Evolutionary conservation across 2,888 invertebrate genomes (phyloP).

Genomic region (Hydroisotoma schaefferi): DNA sequence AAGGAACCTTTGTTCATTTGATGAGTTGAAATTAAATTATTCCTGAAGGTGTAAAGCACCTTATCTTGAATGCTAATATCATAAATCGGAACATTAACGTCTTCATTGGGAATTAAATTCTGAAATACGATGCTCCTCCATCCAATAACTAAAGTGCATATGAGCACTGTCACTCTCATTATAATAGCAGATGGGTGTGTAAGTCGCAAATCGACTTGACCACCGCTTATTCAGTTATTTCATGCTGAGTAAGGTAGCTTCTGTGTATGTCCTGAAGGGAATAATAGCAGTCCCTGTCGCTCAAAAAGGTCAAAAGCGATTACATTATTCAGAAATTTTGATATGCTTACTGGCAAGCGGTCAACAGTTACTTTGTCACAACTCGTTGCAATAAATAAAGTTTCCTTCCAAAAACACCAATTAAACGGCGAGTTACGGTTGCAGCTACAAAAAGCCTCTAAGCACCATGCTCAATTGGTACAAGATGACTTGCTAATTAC

Average conservation of each 20-base stretch:
- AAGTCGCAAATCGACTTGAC: too few species aligned
- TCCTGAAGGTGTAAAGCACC: neutral
- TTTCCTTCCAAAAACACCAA: too few species aligned
- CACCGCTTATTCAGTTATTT: constrained; percentile 2
- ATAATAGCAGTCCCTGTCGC: neutral
- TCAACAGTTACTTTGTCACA: neutral
- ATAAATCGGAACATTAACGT: constrained; percentile 7
- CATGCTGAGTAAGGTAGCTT: constrained; percentile 9
- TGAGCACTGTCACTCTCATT: too few species aligned
- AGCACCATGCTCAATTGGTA: too few species aligned
- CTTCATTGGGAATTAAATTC: neutral
- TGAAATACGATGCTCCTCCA: constrained; percentile 1
- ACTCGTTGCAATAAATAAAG: too few species aligned
- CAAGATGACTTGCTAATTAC: too few species aligned
- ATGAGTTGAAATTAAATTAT: neutral
- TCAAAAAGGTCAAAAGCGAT: constrained; percentile 9
- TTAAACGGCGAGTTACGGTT: too few species aligned
- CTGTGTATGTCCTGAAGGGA: neutral
- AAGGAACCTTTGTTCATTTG: too few species aligned
- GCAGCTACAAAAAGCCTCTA: too few species aligned
- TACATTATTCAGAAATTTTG: neutral
- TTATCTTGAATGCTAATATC: neutral
- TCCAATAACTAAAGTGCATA: too few species aligned
- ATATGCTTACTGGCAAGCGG: neutral
- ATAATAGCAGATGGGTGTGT: neutral